A percentile compares a stretch with the other conserved stretches of the same genome.
These are phyloP conservation scores for Macroteleia sp. DNA, from an alignment of 2,888 invertebrate species.

Conservation along the genomic window DNA sequence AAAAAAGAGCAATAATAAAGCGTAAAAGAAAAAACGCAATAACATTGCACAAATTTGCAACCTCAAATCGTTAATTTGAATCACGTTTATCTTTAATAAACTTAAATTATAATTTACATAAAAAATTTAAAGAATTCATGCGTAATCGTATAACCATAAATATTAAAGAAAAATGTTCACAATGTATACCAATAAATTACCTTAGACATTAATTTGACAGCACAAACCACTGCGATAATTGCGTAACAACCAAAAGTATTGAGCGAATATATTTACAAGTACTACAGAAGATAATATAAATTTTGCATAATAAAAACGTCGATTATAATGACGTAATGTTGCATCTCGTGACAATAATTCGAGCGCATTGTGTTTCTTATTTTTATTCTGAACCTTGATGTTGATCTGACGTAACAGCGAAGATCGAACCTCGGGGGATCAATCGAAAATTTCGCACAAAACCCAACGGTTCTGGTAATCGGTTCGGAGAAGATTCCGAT, in stretches of 20 bases:
- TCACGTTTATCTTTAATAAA: too few relatives aligned
- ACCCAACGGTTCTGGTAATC: constrained; percentile 48
- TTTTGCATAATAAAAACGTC: constrained; percentile 17
- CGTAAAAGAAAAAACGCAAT: too few relatives aligned
- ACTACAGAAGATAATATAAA: constrained; percentile 7
- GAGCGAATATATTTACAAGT: background rate
- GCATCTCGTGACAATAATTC: constrained; percentile 46
- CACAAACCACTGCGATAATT: constrained; percentile 9
- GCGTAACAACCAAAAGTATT: constrained; percentile 12
- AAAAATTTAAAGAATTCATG: too few relatives aligned
- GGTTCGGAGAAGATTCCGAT: constrained; percentile 47
- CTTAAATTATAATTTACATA: too few relatives aligned
- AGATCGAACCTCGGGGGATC: constrained; percentile 34
- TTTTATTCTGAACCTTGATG: constrained; percentile 32
- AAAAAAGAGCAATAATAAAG: too few relatives aligned
- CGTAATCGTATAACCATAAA: too few relatives aligned
- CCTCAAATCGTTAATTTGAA: too few relatives aligned
- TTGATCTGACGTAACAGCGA: constrained; percentile 41
- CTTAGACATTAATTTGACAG: background rate
- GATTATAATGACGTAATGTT: constrained; percentile 27
- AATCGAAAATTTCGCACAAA: constrained; percentile 39
- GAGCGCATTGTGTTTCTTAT: constrained; percentile 4
- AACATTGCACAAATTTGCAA: too few relatives aligned
- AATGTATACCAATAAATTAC: background rate
- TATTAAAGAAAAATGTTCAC: background rate